phyloP scores from a whole-genome alignment of 2,888 invertebrate genomes.

The Phorcus lineatus region DNA sequence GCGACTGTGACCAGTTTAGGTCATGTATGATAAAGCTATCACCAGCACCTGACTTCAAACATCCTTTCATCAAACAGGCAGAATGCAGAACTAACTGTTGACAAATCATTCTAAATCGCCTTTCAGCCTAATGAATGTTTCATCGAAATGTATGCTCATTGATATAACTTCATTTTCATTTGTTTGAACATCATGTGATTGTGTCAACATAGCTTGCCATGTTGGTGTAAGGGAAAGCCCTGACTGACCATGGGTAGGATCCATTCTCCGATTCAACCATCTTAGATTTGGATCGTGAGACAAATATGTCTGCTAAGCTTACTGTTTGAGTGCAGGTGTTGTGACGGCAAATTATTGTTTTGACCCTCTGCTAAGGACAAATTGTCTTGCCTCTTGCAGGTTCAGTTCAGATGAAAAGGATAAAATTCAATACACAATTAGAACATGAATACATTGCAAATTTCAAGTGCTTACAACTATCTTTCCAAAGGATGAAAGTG shows the following conservation, averaged over 20 bases:
- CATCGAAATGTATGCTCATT: no score
- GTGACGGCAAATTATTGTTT: neutral
- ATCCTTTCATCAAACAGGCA: no score
- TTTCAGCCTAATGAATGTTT: no score
- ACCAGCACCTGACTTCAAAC: slow-evolving; percentile 12
- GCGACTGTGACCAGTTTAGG: neutral
- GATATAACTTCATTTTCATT: no score
- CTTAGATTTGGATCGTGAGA: no score
- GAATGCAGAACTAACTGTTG: no score
- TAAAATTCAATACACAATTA: slow-evolving; percentile 97
- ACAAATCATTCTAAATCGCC: no score
- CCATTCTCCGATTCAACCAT: no score
- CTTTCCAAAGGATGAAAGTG: slow-evolving; percentile 96
- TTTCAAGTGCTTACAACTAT: slow-evolving; percentile 97
- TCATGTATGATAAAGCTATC: neutral
- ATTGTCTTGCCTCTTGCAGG: slow-evolving; percentile 69
- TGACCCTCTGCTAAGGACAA: slow-evolving; percentile 11
- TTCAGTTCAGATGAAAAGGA: slow-evolving; percentile 85
- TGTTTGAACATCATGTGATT: no score
- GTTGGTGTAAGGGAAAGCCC: neutral
- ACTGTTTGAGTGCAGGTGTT: neutral
- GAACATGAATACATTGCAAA: slow-evolving; percentile 99
- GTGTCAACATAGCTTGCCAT: no score
- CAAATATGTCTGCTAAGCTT: no score
- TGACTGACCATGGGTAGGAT: neutral